These are phyloP conservation scores for Leucophenga varia DNA, from an alignment of 1,140 invertebrate species.

Conservation along the genomic window DNA sequence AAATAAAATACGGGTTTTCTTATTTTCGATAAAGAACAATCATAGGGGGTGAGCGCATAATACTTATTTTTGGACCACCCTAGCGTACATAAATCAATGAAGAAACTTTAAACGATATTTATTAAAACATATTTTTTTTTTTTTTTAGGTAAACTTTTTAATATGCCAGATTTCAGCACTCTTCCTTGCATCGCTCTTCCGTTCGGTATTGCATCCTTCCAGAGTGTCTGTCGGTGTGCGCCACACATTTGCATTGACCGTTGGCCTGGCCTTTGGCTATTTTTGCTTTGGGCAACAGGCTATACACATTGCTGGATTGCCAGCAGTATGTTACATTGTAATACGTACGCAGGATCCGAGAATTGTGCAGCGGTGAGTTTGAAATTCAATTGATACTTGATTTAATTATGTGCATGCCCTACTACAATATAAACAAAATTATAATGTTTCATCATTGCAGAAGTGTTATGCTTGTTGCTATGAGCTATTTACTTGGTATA, in stretches of 20 bases:
- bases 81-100: too few species aligned
- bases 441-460: constrained; percentile 57
- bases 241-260: constrained; percentile 72
- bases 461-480: constrained; percentile 70
- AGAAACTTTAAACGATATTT: too few species aligned
- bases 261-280: constrained; percentile 77
- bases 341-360: constrained; percentile 65
- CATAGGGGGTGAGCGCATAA: too few species aligned
- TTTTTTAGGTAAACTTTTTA: constrained; percentile 78
- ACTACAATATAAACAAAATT: background rate
- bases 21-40: too few species aligned
- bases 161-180: constrained; percentile 77
- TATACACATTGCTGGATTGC: constrained; percentile 73
- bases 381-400: constrained; percentile 8
- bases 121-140: background rate
- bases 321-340: constrained; percentile 73
- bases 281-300: constrained; percentile 88
- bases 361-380: constrained; percentile 67
- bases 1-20: too few species aligned
- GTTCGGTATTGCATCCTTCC: constrained; percentile 68
- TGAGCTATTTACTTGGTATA: constrained; percentile 80
- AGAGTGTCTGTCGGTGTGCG: constrained; percentile 67
- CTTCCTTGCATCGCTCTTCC: constrained; percentile 71
- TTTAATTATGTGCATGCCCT: background rate
- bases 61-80: too few species aligned